A percentile compares a stretch with the other conserved stretches of the same genome.
Conservation (phyloP, 2,113 vertebrate genomes). For the Stigmatopora nigra region DNA sequence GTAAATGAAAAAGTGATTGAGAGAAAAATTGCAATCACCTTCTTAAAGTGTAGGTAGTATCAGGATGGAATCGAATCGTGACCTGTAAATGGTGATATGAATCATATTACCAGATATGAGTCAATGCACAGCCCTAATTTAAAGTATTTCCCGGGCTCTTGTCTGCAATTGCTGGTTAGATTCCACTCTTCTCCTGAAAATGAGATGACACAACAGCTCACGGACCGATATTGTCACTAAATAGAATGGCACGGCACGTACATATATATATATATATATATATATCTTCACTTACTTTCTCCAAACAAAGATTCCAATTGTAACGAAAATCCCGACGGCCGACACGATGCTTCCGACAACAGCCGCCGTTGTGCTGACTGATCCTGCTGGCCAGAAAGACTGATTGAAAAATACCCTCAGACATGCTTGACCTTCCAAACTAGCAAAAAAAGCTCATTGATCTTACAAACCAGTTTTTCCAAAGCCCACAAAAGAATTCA, state of each 20-base stretch:
- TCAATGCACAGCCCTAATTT: no score
- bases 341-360: background rate
- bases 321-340: background rate
- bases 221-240: background rate
- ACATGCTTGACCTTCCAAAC: background rate
- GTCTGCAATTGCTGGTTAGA: rapidly evolving
- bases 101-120: no score
- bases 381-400: background rate
- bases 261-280: no score
- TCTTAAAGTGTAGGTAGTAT: no score
- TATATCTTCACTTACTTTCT: conserved; percentile 18
- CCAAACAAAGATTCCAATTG: background rate
- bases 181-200: background rate
- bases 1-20: no score
- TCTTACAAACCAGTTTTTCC: background rate
- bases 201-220: background rate
- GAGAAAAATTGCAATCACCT: no score
- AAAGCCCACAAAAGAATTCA: background rate
- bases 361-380: background rate
- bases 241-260: background rate
- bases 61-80: no score
- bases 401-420: no score
- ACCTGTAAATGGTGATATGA: no score
- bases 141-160: background rate
- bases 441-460: no score